Evolutionary conservation across 2,888 invertebrate genomes (phyloP), one percentile per base, ranked within the genome.

Genomic region (Dyspetes luteomarginatus): DNA sequence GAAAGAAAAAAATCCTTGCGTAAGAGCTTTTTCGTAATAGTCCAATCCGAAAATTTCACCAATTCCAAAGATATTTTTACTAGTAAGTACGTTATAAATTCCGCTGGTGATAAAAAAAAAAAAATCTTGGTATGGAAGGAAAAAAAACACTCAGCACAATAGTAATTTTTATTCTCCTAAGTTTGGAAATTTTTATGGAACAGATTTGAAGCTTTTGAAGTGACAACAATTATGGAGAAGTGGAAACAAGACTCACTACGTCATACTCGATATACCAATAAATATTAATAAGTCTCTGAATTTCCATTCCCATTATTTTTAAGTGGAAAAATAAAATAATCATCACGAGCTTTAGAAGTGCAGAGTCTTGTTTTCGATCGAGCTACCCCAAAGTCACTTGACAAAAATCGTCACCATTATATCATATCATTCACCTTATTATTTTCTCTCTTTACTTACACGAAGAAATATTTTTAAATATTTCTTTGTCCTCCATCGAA

Each of bases 241-340:
- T 2, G 36, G 36, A 36, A 36, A 12, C 36, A 12, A 36, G 9
- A 36, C 12, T 36, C 36, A 12, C 12, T 12, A 9, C 12, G 9
- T 36, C 36, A 9, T 12, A 12, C 12, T 12, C 36, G 9, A 12
- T 12, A 36, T 1, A 5, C 48, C 17, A 5, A 17, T 48, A 48
- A 48, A 48, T 48, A 48, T 17, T 15, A 2, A 48, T 15, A 17
- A 5, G 48, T 17, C 17, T 48, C 15, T 17, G 48, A 5, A 17
- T 48, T 17, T 5, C 17, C 19, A 48, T 19, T 17, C 2, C 17
- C 48, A 48, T 48, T 19, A 48, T 48, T 48, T 48, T 48, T 17
- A 48, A 48, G 48, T 19, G 15, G 48, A 48, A 48, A 48, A 48
- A 17, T 15, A 45, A 45, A 45, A 45, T 45, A n/a, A 36, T 36